These are phyloP conservation scores for Kradibia gibbosae DNA, from an alignment of 1,140 invertebrate genomes.

Conservation along the genomic window DNA sequence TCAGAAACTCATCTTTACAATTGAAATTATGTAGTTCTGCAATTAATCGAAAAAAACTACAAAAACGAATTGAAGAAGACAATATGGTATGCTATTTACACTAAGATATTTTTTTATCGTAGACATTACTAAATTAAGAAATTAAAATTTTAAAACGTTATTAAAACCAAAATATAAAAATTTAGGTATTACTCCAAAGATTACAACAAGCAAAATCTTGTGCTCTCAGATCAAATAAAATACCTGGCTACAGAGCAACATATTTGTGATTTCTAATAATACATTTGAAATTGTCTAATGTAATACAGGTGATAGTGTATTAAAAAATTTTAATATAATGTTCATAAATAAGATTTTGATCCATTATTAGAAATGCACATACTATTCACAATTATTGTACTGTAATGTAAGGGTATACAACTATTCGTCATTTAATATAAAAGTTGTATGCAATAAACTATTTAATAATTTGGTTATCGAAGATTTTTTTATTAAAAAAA, in stretches of 20 bases:
- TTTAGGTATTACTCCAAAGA: constrained; percentile 61
- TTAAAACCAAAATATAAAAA: constrained; percentile 37
- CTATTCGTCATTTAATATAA: not conserved
- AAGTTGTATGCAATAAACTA: too few species aligned
- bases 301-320: too few species aligned
- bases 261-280: constrained; percentile 29
- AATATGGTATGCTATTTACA: constrained; percentile 58
- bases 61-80: constrained; percentile 64
- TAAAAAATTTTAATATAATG: too few species aligned
- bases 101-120: not conserved
- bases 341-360: too few species aligned
- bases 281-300: not conserved
- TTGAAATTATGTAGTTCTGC: constrained; percentile 60
- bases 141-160: constrained; percentile 10
- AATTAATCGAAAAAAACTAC: constrained; percentile 64
- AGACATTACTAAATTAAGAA: not conserved
- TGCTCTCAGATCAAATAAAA: constrained; percentile 49
- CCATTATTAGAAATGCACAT: not conserved
- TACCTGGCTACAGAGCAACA: constrained; percentile 57
- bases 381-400: too few species aligned
- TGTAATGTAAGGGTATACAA: too few species aligned
- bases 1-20: constrained; percentile 38
- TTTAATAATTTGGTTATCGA: too few species aligned
- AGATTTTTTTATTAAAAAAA: too few species aligned
- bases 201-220: constrained; percentile 62